Evolutionary conservation across 2,113 vertebrate species (phyloP), one percentile per base, ranked within the genome.

Genomic region (Aptenodytes forsteri): DNA sequence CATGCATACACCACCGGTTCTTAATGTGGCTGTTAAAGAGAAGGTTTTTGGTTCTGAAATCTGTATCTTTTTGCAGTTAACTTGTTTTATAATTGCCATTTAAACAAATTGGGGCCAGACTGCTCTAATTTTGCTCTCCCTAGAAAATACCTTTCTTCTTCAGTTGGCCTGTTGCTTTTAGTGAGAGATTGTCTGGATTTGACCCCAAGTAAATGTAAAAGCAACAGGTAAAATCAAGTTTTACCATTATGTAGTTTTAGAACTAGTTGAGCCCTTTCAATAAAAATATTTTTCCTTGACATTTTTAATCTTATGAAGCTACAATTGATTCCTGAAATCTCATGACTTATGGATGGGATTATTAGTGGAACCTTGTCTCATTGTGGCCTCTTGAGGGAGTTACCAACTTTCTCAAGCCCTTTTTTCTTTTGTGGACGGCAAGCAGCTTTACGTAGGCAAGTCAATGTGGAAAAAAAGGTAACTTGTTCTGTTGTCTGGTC

Each of bases 21-120:
- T 59, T 91, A 62, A 89, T 32, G 65, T 67, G 87, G 55, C 91
- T 89, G 83, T 3, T 61, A 62, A 67, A 59, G 55, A 94, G 80
- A 30, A 81, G 36, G 40, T 52, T 76, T 78, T 62, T 14, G 40
- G 21, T 81, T 91, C 83, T 89, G 72, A 70, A 87, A 58, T 70
- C 59, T 1, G 0, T 49, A 38, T 73, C 42, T 67, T 92, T 79
- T 47, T 73, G 72, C 69, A 70, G 46, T 75, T 67, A 71, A 75
- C 58, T 80, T 29, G 7, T 72, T 90, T 65, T 46, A 13, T 58
- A 93, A 75, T 84, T 95, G 44, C 52, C 9, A 25, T 77, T 90
- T 59, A 38, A 87, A 91, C 17, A 79, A 79, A 76, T 3, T 0
- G 1, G 70, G 52, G 25, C 13, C 66, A 56, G 61, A 42, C 56